Base-by-base conservation (phyloP, 2,888 invertebrate genomes). In the Leistus spinibarbis region DNA sequence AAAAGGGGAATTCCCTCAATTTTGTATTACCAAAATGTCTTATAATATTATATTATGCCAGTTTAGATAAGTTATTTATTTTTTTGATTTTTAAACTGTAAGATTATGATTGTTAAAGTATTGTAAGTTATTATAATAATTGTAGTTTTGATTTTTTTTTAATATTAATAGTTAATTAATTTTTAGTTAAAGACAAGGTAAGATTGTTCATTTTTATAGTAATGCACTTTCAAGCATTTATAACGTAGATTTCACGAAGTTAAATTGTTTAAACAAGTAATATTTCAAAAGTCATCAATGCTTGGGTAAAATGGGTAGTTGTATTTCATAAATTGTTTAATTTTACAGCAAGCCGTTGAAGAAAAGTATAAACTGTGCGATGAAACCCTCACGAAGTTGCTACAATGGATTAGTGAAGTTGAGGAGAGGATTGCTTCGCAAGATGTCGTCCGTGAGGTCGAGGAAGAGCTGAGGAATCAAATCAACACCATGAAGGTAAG, bases 311-410 rank as follows among this genome's bases (percentile, higher is more conserved):
- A 60, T 60, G 60, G 2, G 13, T 60, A 20, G 20, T 60, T 20
- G 24, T 64, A 24, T 19, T 57, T 57, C 20, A 57, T 19, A 57
- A 57, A 57, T 57, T 22, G 60, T 64, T 64, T 64, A 9, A 64
- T 24, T 64, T 64, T 75, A 69, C 89, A 97, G 97, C 95, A 96
- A 94, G 96, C 96, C 83, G 95, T 96, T 81, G 95, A 96, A 87
- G 97, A 97, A 86, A 96, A 96, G 86, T 97, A 96, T 89, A 93
- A 94, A 84, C 89, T 95, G 81, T 96, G 96, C 86, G 95, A 95
- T 85, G 95, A 96, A 85, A 93, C 92, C 57, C 88, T 96, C 76
- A 91, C 92, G 77, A 94, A 94, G 84, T 88, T 97, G 76, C 88
- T 96, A 80, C 92, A 94, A 85, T 97, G 96, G 96, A 92, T 97